Conservation (phyloP, 2,797 vertebrate species). For the Characodon lateralis region DNA sequence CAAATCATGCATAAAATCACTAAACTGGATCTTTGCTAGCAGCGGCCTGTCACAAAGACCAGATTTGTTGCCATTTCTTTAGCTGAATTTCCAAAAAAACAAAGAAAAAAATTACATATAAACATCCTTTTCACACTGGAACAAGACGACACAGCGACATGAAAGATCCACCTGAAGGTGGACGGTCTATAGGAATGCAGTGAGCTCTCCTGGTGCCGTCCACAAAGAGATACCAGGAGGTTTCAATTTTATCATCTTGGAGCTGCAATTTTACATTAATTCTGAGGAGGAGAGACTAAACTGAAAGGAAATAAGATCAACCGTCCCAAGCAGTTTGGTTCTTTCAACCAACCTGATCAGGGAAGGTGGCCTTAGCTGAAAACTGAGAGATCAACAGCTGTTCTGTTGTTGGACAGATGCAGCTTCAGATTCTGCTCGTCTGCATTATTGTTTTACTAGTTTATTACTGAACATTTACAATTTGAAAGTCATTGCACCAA, state of each 20-base stretch:
- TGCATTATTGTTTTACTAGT: not conserved
- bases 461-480: not conserved
- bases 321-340: too few relatives aligned
- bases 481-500: not conserved
- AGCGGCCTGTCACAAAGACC: too few relatives aligned
- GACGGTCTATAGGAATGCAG: too few relatives aligned
- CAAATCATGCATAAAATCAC: not conserved
- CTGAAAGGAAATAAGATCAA: too few relatives aligned
- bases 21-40: not conserved
- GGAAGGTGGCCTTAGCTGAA: too few relatives aligned
- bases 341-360: too few relatives aligned
- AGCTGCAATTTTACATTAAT: not conserved
- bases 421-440: not conserved
- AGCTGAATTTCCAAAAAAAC: not conserved
- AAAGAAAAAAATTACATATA: not conserved
- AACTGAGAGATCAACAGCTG: too few relatives aligned
- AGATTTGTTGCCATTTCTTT: not conserved
- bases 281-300: too few relatives aligned
- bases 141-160: too few relatives aligned
- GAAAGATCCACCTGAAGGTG: too few relatives aligned
- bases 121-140: not conserved
- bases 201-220: too few relatives aligned
- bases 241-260: not conserved
- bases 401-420: too few relatives aligned
- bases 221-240: not conserved